These are phyloP conservation scores for Isotomurus palustris DNA, from an alignment of 2,888 invertebrate genomes.

Conservation along the genomic window DNA sequence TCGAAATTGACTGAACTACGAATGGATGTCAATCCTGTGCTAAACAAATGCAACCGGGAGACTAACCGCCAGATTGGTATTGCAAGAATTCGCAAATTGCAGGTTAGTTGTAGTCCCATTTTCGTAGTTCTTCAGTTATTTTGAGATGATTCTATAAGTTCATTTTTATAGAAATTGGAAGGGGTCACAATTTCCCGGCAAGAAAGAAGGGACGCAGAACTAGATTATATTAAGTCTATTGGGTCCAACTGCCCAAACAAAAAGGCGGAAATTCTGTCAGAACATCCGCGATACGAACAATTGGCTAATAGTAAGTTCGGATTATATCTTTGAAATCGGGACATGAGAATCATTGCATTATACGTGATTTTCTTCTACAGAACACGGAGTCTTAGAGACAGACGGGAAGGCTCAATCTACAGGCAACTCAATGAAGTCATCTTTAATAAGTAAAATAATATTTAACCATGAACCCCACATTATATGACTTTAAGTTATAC, in stretches of 20 bases:
- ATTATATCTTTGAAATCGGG: neutral
- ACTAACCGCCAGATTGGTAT: slow-evolving; percentile 75
- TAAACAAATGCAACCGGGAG: slow-evolving; percentile 60
- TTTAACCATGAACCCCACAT: neutral
- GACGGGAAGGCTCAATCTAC: slow-evolving; percentile 64
- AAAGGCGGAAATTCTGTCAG: slow-evolving; percentile 59
- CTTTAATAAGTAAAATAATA: neutral
- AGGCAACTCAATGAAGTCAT: slow-evolving; percentile 50
- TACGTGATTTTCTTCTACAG: slow-evolving; percentile 53
- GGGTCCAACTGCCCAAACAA: slow-evolving; percentile 67
- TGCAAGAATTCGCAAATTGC: slow-evolving; percentile 71
- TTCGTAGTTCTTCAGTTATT: neutral
- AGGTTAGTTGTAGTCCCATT: slow-evolving; percentile 53
- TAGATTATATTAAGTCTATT: slow-evolving; percentile 81
- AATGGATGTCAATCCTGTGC: slow-evolving; percentile 66
- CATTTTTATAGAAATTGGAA: slow-evolving; percentile 59
- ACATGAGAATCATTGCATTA: neutral
- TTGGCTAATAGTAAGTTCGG: slow-evolving; percentile 66
- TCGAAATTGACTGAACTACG: slow-evolving; percentile 62
- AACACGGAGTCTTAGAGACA: slow-evolving; percentile 77
- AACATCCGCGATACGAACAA: slow-evolving; percentile 71
- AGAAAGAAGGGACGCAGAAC: slow-evolving; percentile 79
- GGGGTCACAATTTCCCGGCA: slow-evolving; percentile 64
- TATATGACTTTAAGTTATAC: slow-evolving; percentile 1
- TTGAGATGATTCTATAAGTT: neutral